These are phyloP conservation scores for Serripes groenlandicus DNA, from an alignment of 2,888 invertebrate genomes.

Conservation along the genomic window DNA sequence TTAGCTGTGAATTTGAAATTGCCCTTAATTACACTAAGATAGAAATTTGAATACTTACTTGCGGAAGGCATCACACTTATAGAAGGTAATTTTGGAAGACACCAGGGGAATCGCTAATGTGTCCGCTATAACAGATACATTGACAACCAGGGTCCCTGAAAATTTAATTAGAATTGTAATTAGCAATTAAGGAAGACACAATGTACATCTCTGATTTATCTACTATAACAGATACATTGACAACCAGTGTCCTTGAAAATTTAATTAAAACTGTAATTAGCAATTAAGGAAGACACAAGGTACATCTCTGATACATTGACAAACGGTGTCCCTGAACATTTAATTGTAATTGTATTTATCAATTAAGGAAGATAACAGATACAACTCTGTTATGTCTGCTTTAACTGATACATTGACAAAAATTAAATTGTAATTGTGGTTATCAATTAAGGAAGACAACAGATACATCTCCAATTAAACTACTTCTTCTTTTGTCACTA, in stretches of 20 bases:
- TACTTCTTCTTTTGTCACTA: no score
- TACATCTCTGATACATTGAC: not conserved
- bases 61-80: slow-evolving; percentile 24
- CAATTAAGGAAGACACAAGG: slow-evolving; percentile 1
- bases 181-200: not conserved
- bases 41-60: slow-evolving; percentile 1
- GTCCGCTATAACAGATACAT: not conserved
- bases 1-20: no score
- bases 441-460: no score
- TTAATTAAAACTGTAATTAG: not conserved
- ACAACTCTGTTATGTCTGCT: no score
- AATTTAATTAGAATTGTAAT: slow-evolving; percentile 1
- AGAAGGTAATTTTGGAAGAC: slow-evolving; percentile 10
- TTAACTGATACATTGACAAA: no score
- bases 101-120: not conserved
- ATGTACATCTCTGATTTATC: not conserved
- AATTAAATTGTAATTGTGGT: no score
- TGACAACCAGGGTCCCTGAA: slow-evolving; percentile 22
- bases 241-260: slow-evolving; percentile 17
- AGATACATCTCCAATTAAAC: no score
- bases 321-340: slow-evolving; percentile 15
- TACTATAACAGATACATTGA: slow-evolving; percentile 1
- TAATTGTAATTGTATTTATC: not conserved
- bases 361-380: not conserved
- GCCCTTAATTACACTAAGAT: no score